Base-by-base conservation (phyloP, 2,888 invertebrate species). In the Leptodirus hochenwartii region DNA sequence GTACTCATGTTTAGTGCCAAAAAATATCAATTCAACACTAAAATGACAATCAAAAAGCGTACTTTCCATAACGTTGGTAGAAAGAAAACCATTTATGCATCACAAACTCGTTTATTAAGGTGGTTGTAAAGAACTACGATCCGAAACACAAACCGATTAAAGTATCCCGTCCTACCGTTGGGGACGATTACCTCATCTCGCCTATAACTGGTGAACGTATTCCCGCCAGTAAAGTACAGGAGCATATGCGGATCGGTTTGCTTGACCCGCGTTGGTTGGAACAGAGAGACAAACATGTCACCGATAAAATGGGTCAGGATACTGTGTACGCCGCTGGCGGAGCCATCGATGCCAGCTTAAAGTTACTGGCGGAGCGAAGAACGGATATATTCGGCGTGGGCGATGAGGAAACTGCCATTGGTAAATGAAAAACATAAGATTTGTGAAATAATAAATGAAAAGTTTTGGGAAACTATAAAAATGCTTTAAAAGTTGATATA, bases 351-450 rank as follows among this genome's bases (percentile, higher is more conserved):
- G 85, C 85, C 22, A 90, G 85, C 48, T 70, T 98, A 49, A 91
- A 91, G 53, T 78, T 87, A 50, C 63, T 98, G 46, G 98, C 98
- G 0, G 96, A 98, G 53, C 72, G 98, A 41, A 90, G 98, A 77
- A 96, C 98, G 2, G 98, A 98, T 66, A 98, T 98, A 58, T 99
- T 99, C 61, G 98, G 98, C 59, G 85, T 90, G 37, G 96, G 96
- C 33, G 88, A 88, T 53, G 95, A 96, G 54, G 98, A 98, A 65
- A 95, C 96, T 0, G 87, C 88, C 14, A 99, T 98, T 51, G 98
- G 98, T 62, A n/a, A n/a, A n/a, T n/a, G n/a, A n/a, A n/a, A n/a
- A n/a, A n/a, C n/a, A n/a, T n/a, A n/a, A n/a, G n/a, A n/a, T n/a
- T n/a, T n/a, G n/a, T n/a, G n/a, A n/a, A n/a, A n/a, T n/a, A n/a